phyloP scores from a whole-genome alignment of 1,140 invertebrate genomes.

The Ectropis grisescens region DNA sequence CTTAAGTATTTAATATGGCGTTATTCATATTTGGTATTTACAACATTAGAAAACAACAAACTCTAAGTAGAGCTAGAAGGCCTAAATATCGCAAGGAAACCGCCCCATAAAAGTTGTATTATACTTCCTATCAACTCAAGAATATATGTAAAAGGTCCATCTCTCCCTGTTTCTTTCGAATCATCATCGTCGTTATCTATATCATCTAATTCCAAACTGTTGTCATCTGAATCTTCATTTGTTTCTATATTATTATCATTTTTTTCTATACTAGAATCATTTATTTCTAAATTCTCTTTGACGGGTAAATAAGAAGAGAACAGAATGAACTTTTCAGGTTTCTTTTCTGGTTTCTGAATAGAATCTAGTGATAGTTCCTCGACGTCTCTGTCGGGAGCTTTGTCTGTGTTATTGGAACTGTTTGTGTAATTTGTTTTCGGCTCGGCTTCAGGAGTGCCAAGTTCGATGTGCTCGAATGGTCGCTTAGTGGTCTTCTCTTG shows the following conservation, averaged over 20 bases:
- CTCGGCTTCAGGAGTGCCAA: conserved; percentile 21
- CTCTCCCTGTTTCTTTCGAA: conserved; percentile 13
- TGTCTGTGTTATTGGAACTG: conserved; percentile 22
- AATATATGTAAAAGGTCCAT: conserved; percentile 36
- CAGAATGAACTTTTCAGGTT: conserved; percentile 52
- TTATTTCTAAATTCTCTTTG: no score
- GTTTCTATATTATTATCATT: conserved; percentile 27
- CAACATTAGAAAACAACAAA: no score
- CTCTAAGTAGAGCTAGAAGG: conserved; percentile 4
- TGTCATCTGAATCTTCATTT: conserved; percentile 15
- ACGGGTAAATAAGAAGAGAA: conserved; percentile 38
- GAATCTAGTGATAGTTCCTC: conserved; percentile 43
- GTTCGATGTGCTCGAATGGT: conserved; percentile 40
- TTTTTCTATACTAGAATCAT: conserved; percentile 7
- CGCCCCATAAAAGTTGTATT: conserved; percentile 38
- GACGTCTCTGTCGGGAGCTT: conserved; percentile 33
- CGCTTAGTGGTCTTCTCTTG: conserved; percentile 25
- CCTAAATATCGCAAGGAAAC: conserved; percentile 27
- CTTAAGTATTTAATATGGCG: no score
- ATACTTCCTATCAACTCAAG: conserved; percentile 43
- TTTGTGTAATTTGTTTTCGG: conserved; percentile 4
- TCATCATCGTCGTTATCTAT: conserved; percentile 18
- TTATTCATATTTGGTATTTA: no score
- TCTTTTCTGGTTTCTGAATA: conserved; percentile 34
- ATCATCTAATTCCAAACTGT: conserved; percentile 27